phyloP scores from a whole-genome alignment of 1,140 invertebrate species.

The Dendrolimus punctatus region DNA sequence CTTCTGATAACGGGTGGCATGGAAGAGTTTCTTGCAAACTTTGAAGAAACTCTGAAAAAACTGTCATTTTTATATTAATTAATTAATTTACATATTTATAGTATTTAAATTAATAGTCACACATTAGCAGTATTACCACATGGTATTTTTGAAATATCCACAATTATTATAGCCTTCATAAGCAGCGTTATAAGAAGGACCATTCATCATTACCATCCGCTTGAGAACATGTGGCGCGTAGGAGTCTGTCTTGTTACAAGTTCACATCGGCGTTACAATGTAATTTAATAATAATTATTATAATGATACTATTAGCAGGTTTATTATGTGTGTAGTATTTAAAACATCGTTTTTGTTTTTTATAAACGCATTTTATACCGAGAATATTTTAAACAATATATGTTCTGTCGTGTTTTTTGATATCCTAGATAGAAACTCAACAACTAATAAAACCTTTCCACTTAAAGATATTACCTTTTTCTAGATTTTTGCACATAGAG shows the following conservation, averaged over 20 bases:
- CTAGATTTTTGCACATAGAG: too few species aligned
- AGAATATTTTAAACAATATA: too few species aligned
- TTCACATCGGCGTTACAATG: not conserved
- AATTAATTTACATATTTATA: not conserved
- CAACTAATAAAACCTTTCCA: too few species aligned
- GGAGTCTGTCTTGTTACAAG: conserved; percentile 3
- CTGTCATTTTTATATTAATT: too few species aligned
- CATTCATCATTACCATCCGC: conserved; percentile 5
- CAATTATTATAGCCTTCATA: not conserved
- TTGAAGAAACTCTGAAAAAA: too few species aligned
- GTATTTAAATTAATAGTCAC: not conserved
- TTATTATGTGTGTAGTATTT: not conserved
- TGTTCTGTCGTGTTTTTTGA: too few species aligned
- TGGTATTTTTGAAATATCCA: not conserved
- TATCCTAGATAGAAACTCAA: too few species aligned
- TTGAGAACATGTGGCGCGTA: conserved; percentile 5
- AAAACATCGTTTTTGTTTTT: too few species aligned
- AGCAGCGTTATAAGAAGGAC: conserved; percentile 1
- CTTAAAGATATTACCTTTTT: too few species aligned
- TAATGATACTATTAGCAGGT: not conserved
- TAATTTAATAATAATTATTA: conserved; percentile 2
- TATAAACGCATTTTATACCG: too few species aligned
- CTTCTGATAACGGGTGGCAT: too few species aligned
- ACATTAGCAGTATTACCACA: not conserved
- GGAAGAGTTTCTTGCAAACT: too few species aligned